phyloP scores from a whole-genome alignment of 2,113 vertebrate species.

The Gallinago jamesoni region DNA sequence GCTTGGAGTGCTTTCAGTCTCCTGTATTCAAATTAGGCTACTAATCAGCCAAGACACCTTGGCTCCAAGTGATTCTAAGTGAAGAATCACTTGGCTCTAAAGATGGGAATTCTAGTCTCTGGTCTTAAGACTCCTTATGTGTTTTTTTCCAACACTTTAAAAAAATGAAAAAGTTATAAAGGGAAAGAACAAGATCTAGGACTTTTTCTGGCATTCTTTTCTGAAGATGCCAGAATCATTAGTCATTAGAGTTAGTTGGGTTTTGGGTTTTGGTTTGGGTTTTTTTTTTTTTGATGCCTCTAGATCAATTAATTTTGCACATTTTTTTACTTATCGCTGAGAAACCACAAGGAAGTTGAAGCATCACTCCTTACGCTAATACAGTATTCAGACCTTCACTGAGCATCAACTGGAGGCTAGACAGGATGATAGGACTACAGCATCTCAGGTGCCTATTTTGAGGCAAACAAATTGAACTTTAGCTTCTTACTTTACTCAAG shows the following conservation, averaged over 20 bases:
- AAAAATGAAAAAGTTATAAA: background rate
- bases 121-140: background rate
- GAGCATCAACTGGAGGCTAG: background rate
- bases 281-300: background rate
- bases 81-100: background rate
- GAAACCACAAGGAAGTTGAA: background rate
- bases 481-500: background rate
- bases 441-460: background rate
- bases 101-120: background rate
- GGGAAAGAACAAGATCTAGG: background rate
- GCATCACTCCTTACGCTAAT: background rate
- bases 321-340: background rate
- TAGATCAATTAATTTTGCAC: background rate
- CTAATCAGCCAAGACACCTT: background rate
- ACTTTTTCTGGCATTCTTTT: background rate
- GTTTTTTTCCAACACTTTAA: background rate
- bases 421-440: background rate
- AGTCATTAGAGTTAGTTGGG: background rate
- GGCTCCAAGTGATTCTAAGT: no score
- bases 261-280: background rate
- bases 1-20: background rate
- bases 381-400: background rate
- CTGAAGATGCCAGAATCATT: background rate
- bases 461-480: background rate
- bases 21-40: background rate